Conservation (phyloP, 2,797 vertebrate species). For the Linurgus olivaceus region DNA sequence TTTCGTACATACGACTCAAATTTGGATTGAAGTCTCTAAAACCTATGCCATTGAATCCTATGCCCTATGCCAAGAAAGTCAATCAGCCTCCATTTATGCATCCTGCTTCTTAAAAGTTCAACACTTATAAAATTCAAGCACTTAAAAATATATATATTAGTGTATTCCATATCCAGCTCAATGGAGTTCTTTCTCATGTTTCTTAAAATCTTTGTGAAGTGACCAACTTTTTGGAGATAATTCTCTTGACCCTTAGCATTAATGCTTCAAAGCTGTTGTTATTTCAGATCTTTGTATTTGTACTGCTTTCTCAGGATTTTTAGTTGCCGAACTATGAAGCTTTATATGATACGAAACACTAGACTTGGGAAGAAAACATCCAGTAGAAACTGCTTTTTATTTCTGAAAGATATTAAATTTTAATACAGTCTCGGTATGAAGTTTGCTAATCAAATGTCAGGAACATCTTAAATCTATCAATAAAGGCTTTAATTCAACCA, state of each 20-base stretch:
- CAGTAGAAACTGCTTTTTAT: background rate
- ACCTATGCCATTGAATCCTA: background rate
- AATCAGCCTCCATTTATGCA: background rate
- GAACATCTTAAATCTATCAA: conserved; percentile 47
- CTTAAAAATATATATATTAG: background rate
- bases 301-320: background rate
- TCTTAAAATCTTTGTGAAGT: background rate
- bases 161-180: background rate
- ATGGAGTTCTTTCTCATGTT: background rate
- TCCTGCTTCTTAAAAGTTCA: background rate
- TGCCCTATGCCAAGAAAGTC: background rate
- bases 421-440: conserved; percentile 27
- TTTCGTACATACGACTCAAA: background rate
- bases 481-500: conserved; percentile 52
- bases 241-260: background rate
- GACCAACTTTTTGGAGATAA: background rate
- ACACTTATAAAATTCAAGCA: background rate
- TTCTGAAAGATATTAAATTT: conserved; percentile 55
- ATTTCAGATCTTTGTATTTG: background rate
- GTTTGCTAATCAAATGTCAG: conserved; percentile 65
- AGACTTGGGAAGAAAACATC: background rate
- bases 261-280: background rate
- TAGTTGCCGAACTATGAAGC: background rate
- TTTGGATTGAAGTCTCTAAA: background rate
- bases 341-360: background rate